phyloP scores from a whole-genome alignment of 2,888 invertebrate species.

The Microdon myrmicae region DNA sequence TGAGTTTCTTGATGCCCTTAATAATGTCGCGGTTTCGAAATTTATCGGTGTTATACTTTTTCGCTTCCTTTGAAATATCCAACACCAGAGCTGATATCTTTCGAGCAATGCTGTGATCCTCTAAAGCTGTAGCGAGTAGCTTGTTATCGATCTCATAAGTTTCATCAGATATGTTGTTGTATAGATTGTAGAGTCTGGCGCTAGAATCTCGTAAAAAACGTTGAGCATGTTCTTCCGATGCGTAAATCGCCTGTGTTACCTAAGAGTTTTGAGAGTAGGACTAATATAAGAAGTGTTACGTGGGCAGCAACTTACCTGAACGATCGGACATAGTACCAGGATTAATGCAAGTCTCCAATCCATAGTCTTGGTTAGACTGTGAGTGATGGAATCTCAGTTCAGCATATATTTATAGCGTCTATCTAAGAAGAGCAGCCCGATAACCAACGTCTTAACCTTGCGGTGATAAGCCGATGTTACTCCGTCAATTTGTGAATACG shows the following conservation, averaged over 20 bases:
- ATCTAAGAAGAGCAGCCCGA: too few relatives aligned
- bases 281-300: constrained; percentile 8
- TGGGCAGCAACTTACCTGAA: constrained; percentile 18
- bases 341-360: constrained; percentile 2
- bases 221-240: constrained; percentile 57
- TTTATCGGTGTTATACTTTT: constrained; percentile 62
- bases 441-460: too few relatives aligned
- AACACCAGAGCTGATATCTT: constrained; percentile 59
- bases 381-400: background rate
- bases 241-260: constrained; percentile 31
- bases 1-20: constrained; percentile 57
- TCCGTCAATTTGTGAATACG: too few relatives aligned
- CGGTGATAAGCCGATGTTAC: too few relatives aligned
- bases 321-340: constrained; percentile 2
- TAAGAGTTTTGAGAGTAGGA: background rate
- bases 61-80: constrained; percentile 69
- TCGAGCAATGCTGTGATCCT: constrained; percentile 57
- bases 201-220: constrained; percentile 59
- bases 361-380: constrained; percentile 13
- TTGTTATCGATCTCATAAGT: constrained; percentile 60
- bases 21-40: constrained; percentile 55
- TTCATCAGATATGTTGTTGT: constrained; percentile 61
- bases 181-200: constrained; percentile 58
- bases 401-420: constrained; percentile 20
- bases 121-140: constrained; percentile 59